Evolutionary conservation across 2,888 invertebrate species (phyloP), one percentile per base, ranked within the genome.

Genomic region (Pyrgus malvae): DNA sequence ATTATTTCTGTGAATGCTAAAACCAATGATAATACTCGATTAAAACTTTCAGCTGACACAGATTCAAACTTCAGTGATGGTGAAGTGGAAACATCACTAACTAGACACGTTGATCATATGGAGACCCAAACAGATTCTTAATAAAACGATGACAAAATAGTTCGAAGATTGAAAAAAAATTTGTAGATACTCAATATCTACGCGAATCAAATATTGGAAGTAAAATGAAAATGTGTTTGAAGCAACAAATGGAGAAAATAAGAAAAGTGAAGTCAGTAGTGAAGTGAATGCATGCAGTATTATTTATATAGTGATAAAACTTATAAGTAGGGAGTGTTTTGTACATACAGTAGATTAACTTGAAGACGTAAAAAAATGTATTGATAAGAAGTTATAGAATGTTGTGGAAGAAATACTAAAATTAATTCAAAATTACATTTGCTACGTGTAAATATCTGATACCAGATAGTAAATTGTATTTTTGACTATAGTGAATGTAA

Each of bases 41-140:
- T 38, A 6, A 1, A 21, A 29, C 42, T 70, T 70, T 1, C 72
- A 81, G 78, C 66, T 59, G 88, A 88, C 46, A 68, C 75, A 23
- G 86, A 86, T 58, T 85, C 84, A 35, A 78, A 72, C 61, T 68
- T 77, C 57, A 86, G 86, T 48, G 86, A 87, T 21, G 76, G 70
- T 7, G 87, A 83, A 41, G 70, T 76, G 65, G 88, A 89, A 64
- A 86, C 81, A 54, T 78, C 76, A 61, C 65, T 89, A 2, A 78
- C 80, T 1, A 70, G 78, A 40, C 76, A 74, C 35, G 65, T 66
- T 23, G 77, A 74, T 19, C 67, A 79, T 7, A 82, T 80, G 69
- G 84, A 86, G 62, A 80, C 86, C 38, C 86, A 79, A 61, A 83
- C 84, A 25, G 83, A 83, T 42, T 58, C 68, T 11, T 74, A 58